A percentile compares a stretch with the other conserved stretches of the same genome.
These are phyloP conservation scores for Neodiprion virginianus DNA, from an alignment of 1,140 invertebrate species.

Conservation along the genomic window DNA sequence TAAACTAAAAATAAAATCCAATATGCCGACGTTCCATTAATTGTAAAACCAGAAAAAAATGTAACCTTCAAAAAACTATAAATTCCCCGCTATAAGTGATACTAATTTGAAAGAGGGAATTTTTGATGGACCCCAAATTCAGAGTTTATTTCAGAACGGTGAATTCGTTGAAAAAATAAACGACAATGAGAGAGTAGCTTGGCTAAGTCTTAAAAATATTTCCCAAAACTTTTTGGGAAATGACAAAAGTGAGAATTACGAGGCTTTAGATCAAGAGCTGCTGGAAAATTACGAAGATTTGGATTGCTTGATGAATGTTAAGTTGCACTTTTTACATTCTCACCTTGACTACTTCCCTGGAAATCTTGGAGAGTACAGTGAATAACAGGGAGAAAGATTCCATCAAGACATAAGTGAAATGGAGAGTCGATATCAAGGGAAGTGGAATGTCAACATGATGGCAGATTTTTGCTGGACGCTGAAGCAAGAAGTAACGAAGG, in stretches of 20 bases:
- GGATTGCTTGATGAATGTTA: background rate
- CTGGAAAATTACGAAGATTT: slow-evolving; percentile 12
- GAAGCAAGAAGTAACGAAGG: too few relatives aligned
- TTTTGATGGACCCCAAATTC: slow-evolving; percentile 38
- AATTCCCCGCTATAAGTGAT: too few relatives aligned
- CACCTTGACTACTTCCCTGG: slow-evolving; percentile 12
- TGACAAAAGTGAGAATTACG: slow-evolving; percentile 21
- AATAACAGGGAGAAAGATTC: slow-evolving; percentile 9
- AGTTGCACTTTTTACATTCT: slow-evolving; percentile 15
- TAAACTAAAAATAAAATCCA: too few relatives aligned
- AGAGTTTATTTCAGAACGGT: slow-evolving; percentile 22
- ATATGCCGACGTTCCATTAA: too few relatives aligned
- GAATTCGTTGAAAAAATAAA: slow-evolving; percentile 28
- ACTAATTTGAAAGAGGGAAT: slow-evolving; percentile 20
- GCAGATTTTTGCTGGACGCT: too few relatives aligned
- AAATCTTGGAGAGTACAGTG: slow-evolving; percentile 15
- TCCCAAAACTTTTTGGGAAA: slow-evolving; percentile 20
- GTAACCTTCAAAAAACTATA: too few relatives aligned
- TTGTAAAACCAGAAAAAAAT: too few relatives aligned
- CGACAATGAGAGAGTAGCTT: slow-evolving; percentile 21
- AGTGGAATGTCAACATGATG: too few relatives aligned
- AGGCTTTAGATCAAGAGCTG: slow-evolving; percentile 16
- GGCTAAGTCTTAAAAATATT: slow-evolving; percentile 21
- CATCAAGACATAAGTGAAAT: too few relatives aligned
- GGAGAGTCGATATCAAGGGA: too few relatives aligned